Evolutionary conservation across 2,888 invertebrate genomes (phyloP).

Genomic region (Graphium colonna): DNA sequence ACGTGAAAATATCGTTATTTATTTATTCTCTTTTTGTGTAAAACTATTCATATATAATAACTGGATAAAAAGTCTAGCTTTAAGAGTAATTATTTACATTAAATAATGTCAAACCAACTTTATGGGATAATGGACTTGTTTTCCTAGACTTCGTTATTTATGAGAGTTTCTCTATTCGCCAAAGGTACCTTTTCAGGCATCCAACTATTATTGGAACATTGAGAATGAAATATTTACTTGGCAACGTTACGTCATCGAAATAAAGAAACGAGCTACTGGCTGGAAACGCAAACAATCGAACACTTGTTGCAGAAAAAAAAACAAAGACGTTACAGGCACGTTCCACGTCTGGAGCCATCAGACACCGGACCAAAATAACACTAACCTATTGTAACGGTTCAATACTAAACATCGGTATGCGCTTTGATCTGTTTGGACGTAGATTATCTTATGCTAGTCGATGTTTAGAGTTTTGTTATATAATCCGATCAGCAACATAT

Average conservation of each 20-base stretch:
- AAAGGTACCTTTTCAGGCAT: too few species aligned
- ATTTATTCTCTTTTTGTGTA: too few species aligned
- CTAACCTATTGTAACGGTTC: slow-evolving; percentile 64
- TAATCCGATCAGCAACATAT: too few species aligned
- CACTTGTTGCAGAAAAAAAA: slow-evolving; percentile 11
- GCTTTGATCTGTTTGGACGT: slow-evolving; percentile 31
- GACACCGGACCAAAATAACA: slow-evolving; percentile 62
- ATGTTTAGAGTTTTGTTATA: slow-evolving; percentile 28
- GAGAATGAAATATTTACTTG: neutral
- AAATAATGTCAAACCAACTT: too few species aligned
- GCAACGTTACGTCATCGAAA: neutral
- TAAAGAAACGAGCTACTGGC: neutral
- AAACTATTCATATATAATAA: too few species aligned
- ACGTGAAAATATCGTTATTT: too few species aligned
- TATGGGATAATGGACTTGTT: too few species aligned
- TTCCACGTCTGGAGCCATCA: slow-evolving; percentile 48
- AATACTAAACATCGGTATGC: slow-evolving; percentile 50
- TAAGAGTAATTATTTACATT: too few species aligned
- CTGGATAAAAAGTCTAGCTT: too few species aligned
- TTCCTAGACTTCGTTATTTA: too few species aligned
- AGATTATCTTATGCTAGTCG: slow-evolving; percentile 21
- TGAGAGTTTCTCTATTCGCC: too few species aligned
- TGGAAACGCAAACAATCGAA: slow-evolving; percentile 9
- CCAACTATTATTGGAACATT: too few species aligned
- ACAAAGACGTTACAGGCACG: slow-evolving; percentile 14